Evolutionary conservation across 2,797 vertebrate species (phyloP).

Genomic region (Liasis olivaceus): DNA sequence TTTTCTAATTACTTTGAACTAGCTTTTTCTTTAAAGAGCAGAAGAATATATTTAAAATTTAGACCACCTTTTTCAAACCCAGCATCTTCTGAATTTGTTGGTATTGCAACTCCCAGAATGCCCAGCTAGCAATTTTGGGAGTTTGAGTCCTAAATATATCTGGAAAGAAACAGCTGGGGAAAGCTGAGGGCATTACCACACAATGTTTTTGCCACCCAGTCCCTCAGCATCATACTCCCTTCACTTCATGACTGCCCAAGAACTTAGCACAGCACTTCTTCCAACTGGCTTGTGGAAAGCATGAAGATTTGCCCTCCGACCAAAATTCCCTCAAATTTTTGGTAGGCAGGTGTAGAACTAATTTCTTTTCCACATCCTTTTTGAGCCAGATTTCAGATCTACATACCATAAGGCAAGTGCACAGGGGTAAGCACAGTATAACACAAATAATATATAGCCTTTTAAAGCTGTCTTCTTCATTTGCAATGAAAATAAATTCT

Average conservation of each 20-base stretch:
- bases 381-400: background rate
- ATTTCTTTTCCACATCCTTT: background rate
- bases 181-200: background rate
- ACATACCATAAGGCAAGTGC: background rate
- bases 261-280: too few relatives aligned
- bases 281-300: too few relatives aligned
- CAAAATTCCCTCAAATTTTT: too few relatives aligned
- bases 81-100: background rate
- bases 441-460: background rate
- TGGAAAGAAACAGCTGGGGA: background rate
- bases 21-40: background rate
- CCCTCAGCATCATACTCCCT: too few relatives aligned
- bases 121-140: background rate
- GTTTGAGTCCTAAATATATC: background rate
- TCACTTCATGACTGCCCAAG: too few relatives aligned
- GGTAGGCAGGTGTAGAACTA: background rate
- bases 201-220: too few relatives aligned
- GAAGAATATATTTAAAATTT: background rate
- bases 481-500: background rate
- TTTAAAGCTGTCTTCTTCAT: background rate
- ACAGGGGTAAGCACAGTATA: background rate
- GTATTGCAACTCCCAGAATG: background rate
- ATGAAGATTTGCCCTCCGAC: too few relatives aligned
- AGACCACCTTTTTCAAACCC: background rate
- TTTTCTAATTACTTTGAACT: background rate